A percentile compares a stretch with the other conserved stretches of the same genome.
phyloP scores from a whole-genome alignment of 2,888 invertebrate genomes.

The Theretra japonica region DNA sequence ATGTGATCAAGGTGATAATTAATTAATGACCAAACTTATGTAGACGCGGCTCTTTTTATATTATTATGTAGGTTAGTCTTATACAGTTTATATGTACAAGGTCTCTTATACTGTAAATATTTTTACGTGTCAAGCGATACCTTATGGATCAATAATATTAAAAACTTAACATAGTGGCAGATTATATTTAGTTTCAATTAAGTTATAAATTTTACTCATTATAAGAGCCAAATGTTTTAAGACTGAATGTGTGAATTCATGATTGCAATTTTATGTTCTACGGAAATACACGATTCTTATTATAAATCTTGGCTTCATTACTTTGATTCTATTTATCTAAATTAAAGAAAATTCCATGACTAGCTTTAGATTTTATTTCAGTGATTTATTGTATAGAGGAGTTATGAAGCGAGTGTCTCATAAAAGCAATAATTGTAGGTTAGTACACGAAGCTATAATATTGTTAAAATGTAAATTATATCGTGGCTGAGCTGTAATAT shows the following conservation, averaged over 20 bases:
- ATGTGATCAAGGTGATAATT: slow-evolving; percentile 77
- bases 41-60: slow-evolving; percentile 62
- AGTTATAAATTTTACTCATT: slow-evolving; percentile 67
- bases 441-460: slow-evolving; percentile 19
- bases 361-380: slow-evolving; percentile 21
- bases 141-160: slow-evolving; percentile 49
- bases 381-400: slow-evolving; percentile 19
- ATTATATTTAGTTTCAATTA: slow-evolving; percentile 42
- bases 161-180: slow-evolving; percentile 37
- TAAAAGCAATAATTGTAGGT: slow-evolving; percentile 40
- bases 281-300: slow-evolving; percentile 21
- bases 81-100: slow-evolving; percentile 55
- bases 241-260: slow-evolving; percentile 79
- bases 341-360: slow-evolving; percentile 19
- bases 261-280: slow-evolving; percentile 57
- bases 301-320: slow-evolving; percentile 17
- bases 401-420: neutral
- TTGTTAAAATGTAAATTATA: slow-evolving; percentile 29
- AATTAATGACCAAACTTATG: slow-evolving; percentile 63
- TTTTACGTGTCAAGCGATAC: slow-evolving; percentile 48
- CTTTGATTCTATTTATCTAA: slow-evolving; percentile 9
- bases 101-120: slow-evolving; percentile 63
- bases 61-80: slow-evolving; percentile 55
- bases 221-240: slow-evolving; percentile 82
- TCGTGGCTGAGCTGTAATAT: slow-evolving; percentile 52